phyloP scores from a whole-genome alignment of 2,113 vertebrate species.

The Menidia beryllina region DNA sequence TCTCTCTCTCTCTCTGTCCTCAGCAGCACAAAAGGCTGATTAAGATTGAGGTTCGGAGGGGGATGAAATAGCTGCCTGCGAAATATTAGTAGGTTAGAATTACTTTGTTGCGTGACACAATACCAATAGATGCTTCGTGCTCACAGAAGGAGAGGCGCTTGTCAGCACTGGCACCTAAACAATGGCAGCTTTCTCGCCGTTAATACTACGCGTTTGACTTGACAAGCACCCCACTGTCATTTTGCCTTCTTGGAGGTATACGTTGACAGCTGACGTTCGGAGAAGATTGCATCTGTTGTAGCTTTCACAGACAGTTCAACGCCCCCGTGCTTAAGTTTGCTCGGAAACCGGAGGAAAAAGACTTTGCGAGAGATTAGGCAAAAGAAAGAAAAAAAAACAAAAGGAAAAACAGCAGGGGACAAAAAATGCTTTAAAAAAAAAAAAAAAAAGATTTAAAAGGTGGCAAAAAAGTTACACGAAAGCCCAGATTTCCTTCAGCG shows the following conservation, averaged over 20 bases:
- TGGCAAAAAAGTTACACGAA: slow-evolving; percentile 34
- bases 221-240: slow-evolving; percentile 74
- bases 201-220: slow-evolving; percentile 68
- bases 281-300: slow-evolving; percentile 56
- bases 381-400: too few species aligned
- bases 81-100: slow-evolving; percentile 84
- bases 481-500: slow-evolving; percentile 23
- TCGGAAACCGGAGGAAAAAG: slow-evolving; percentile 55
- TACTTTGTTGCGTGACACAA: slow-evolving; percentile 79
- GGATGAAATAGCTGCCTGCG: slow-evolving; percentile 73
- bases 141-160: slow-evolving; percentile 69
- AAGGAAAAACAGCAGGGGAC: slow-evolving; percentile 36
- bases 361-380: slow-evolving; percentile 23
- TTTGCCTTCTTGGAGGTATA: slow-evolving; percentile 69
- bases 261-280: slow-evolving; percentile 70
- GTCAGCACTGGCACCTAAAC: slow-evolving; percentile 83
- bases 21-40: slow-evolving; percentile 82
- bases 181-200: slow-evolving; percentile 78
- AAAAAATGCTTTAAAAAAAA: slow-evolving; percentile 16
- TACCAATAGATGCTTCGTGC: slow-evolving; percentile 70
- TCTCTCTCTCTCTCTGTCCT: too few species aligned
- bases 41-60: slow-evolving; percentile 71
- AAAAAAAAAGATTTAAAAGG: too few species aligned
- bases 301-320: slow-evolving; percentile 67
- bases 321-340: slow-evolving; percentile 52